These are phyloP conservation scores for Amniataba percoides DNA, from an alignment of 2,797 vertebrate species.

Conservation along the genomic window DNA sequence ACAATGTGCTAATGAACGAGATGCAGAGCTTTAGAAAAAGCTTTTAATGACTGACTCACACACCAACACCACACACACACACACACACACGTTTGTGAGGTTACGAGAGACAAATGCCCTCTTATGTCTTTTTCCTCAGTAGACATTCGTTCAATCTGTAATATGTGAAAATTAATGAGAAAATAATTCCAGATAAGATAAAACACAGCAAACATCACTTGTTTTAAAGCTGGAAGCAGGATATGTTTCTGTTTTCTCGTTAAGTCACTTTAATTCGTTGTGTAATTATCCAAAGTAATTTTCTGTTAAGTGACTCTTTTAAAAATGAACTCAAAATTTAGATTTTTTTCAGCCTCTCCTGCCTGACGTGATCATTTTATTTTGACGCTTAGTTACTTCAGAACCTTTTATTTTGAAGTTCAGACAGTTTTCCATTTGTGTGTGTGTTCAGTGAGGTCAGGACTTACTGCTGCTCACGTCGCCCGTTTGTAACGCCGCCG, in stretches of 20 bases:
- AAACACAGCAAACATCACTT: background rate
- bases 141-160: background rate
- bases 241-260: too few species aligned
- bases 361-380: background rate
- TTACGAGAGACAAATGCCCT: background rate
- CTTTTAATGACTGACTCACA: background rate
- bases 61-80: too few species aligned
- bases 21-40: conserved; percentile 4
- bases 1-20: conserved; percentile 17
- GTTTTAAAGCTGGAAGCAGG: background rate
- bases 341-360: background rate
- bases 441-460: too few species aligned
- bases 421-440: background rate
- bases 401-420: background rate
- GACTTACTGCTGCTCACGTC: too few species aligned
- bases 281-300: too few species aligned
- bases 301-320: too few species aligned
- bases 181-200: background rate
- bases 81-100: background rate
- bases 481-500: too few species aligned
- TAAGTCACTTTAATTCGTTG: background rate
- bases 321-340: too few species aligned
- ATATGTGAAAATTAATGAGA: background rate
- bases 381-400: background rate
- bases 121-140: background rate